Evolutionary conservation across 2,888 invertebrate species (phyloP), one percentile per base, ranked within the genome.

Genomic region (Timema cristinae): DNA sequence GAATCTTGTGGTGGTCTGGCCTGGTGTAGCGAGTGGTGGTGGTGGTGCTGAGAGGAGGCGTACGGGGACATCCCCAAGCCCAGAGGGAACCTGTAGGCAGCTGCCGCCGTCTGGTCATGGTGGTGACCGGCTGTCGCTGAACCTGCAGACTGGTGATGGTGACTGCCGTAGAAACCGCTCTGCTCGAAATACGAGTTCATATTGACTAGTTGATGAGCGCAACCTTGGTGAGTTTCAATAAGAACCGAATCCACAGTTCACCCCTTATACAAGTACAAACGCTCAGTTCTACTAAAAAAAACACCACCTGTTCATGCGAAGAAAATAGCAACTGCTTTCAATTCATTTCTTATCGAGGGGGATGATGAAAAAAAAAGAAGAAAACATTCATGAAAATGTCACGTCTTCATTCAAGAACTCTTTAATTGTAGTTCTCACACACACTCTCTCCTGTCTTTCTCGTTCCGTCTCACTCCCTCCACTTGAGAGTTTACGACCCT

Each of bases 141-240:
- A 77, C 86, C 79, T 79, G 89, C 84, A 83, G 88, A 87, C 85
- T 94, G 91, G 85, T 94, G 91, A 81, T 94, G 94, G 84, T 94
- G 94, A 80, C 91, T 88, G 81, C 95, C 94, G 86, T 96, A 95
- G 87, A 96, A 96, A 84, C 95, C 95, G 84, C 92, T 92, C 87
- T 95, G 95, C 87, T 95, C 95, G 84, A 95, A 96, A 84, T 95
- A 96, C 83, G 95, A 95, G 91, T 95, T 95, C 95, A 95, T 95
- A 84, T 83, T 89, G 77, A 80, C 78, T 80, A 79, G 32, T 32
- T 32, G 32, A 4, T 32, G 32, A 2, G 2, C 32, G 32, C 32
- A 32, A 32, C 32, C 32, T 32, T 32, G 32, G 32, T 32, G 32
- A 32, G 2, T 32, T 32, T 32, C 32, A 32, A 32, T 32, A 32